phyloP scores from a whole-genome alignment of 2,797 vertebrate genomes.

The Hydrophis major region DNA sequence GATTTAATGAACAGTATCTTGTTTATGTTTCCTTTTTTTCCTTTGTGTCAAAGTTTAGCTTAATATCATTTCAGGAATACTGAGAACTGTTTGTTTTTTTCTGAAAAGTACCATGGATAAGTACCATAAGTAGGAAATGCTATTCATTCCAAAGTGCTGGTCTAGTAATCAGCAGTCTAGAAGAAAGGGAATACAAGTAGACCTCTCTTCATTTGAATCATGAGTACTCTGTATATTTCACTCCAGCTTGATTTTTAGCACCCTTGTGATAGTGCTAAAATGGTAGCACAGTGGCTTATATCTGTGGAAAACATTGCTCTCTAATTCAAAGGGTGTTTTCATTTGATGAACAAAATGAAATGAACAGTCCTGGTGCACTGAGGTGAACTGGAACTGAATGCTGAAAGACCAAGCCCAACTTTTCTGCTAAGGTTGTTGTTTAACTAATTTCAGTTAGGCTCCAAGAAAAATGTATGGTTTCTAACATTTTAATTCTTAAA shows the following conservation, averaged over 20 bases:
- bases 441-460: neutral
- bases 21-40: neutral
- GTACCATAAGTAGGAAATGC: neutral
- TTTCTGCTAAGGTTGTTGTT: neutral
- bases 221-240: neutral
- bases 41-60: neutral
- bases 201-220: neutral
- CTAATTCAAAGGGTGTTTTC: neutral
- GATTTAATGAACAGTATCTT: neutral
- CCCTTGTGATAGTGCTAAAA: neutral
- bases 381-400: neutral
- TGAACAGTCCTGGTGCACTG: neutral
- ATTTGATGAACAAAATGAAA: neutral
- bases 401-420: neutral
- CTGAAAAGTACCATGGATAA: neutral
- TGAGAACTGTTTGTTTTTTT: neutral
- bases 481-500: neutral
- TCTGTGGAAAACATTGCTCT: neutral
- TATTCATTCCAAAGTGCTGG: neutral
- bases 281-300: neutral
- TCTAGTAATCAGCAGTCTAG: neutral
- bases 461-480: neutral
- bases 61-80: neutral
- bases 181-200: neutral
- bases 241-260: neutral